Base-by-base conservation (phyloP, 92 coral and sea anemone genomes). In the Virgularia gustaviana region DNA sequence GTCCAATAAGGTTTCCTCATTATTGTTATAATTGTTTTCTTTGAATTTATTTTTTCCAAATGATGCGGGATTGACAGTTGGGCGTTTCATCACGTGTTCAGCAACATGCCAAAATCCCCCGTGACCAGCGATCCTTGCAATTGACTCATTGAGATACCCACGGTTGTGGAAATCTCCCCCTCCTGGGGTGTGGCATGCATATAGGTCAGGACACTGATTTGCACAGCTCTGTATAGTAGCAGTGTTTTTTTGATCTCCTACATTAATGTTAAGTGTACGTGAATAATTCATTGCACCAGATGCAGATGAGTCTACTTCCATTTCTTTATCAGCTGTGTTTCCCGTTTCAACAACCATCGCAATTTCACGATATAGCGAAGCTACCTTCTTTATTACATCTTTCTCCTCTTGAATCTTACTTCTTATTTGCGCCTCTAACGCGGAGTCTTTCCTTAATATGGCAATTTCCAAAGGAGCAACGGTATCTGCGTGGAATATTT, bases 141-240 rank as follows among this genome's bases (percentile, higher is more conserved):
- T 23, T 0, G 71, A 39, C 33, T 64, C 76, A 31, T 71, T 49
- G 5, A 70, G 1, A n/a, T 70, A 70, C 13, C 76, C 63, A 0
- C 49, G 24, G 25, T 51, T 51, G 30, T 70, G 63, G 24, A 70
- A 70, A n/a, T 70, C 76, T 11, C 76, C 76, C 6, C 45, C 64
- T 10, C 76, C 63, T 7, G 63, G 76, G 2, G 76, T 45, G 9
- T 70, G 76, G 30, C 76, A 70, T 28, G 60, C 76, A 70, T 70
- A 51, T 4, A 51, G 9, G 22, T 70, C 76, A 0, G 76, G 76
- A 34, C 76, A 51, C 19, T 30, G 20, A 52, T 51, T 51, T 35
- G 49, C 41, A 70, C 76, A 70, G 16, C 61, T 32, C 13, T 47
- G 76, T 6, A 70, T 20, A 8, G 42, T 45, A 1, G 51, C 76